Conservation (phyloP, 2,113 vertebrate genomes). For the Oryzias javanicus region DNA sequence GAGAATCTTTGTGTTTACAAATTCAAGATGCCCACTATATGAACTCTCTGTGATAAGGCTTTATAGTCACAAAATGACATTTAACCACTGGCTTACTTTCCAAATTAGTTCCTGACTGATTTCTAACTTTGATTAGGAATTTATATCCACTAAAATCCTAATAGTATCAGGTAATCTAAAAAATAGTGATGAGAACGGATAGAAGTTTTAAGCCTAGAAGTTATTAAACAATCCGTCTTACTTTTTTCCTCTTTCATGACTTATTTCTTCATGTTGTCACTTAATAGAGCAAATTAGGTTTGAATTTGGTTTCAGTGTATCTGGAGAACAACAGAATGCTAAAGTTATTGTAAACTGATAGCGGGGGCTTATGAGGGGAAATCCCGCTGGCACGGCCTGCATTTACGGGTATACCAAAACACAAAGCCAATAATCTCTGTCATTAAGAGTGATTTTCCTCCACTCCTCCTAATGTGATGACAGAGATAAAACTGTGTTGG, state of each 20-base stretch:
- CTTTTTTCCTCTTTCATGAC: background rate
- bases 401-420: slow-evolving; percentile 77
- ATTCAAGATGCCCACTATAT: too few species aligned
- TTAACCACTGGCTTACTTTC: too few species aligned
- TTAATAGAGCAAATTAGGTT: slow-evolving; percentile 23
- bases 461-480: slow-evolving; percentile 75
- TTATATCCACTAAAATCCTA: too few species aligned
- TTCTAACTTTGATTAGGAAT: too few species aligned
- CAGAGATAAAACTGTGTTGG: slow-evolving; percentile 64
- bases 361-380: slow-evolving; percentile 63
- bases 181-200: too few species aligned
- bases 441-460: slow-evolving; percentile 73
- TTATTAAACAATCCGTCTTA: slow-evolving; percentile 1
- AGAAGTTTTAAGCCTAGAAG: background rate
- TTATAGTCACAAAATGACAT: too few species aligned
- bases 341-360: slow-evolving; percentile 77
- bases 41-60: too few species aligned
- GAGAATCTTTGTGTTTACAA: too few species aligned
- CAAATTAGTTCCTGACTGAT: too few species aligned
- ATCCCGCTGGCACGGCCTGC: slow-evolving; percentile 68
- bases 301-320: slow-evolving; percentile 54
- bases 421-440: slow-evolving; percentile 78
- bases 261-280: slow-evolving; percentile 1
- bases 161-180: too few species aligned
- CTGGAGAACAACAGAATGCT: slow-evolving; percentile 64